Percentiles rank a stretch among this genome's conserved stretches.
Evolutionary conservation across 2,797 vertebrate genomes (phyloP).

Genomic region (Callimico goeldii): DNA sequence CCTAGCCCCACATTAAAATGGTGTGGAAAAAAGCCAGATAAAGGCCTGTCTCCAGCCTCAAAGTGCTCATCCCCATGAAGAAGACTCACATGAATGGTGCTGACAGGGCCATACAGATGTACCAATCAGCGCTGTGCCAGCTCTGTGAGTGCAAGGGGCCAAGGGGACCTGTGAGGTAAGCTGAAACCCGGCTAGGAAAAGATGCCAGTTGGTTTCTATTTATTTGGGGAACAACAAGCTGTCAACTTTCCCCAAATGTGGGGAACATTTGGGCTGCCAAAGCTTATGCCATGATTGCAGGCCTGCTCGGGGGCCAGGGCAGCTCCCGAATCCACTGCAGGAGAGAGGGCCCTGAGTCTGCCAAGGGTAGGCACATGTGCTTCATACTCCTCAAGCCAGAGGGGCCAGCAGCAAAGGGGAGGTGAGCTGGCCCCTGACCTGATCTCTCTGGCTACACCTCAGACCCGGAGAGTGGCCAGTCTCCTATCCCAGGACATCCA

Average conservation of each 20-base stretch:
- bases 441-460: background rate
- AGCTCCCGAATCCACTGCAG: background rate
- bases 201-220: background rate
- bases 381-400: background rate
- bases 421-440: background rate
- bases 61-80: background rate
- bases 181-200: background rate
- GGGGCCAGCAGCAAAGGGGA: background rate
- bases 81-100: background rate
- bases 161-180: background rate
- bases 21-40: background rate
- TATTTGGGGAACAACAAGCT: background rate
- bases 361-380: too few species aligned
- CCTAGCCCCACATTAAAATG: background rate
- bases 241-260: background rate
- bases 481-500: constrained; percentile 88
- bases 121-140: background rate
- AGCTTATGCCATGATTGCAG: background rate
- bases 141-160: background rate
- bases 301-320: background rate
- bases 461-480: constrained; percentile 87
- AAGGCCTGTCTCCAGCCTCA: background rate
- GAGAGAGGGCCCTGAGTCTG: background rate
- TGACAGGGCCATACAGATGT: background rate
- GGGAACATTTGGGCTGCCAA: background rate